Evolutionary conservation across 2,113 vertebrate species (phyloP).

Genomic region (Limnothrissa miodon): DNA sequence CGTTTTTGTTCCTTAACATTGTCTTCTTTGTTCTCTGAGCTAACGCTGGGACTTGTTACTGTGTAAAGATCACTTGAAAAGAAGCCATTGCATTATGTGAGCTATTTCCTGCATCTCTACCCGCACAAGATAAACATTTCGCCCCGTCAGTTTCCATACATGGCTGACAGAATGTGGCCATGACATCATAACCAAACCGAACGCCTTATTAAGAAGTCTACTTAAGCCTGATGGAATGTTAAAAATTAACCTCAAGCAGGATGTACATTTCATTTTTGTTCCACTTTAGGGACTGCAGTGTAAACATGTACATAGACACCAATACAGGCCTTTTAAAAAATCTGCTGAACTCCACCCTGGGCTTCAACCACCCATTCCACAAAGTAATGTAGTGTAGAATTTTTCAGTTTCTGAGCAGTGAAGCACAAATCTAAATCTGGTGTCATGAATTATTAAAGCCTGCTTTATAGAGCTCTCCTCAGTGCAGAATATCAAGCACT

Average conservation of each 20-base stretch:
- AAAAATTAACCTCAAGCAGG: not conserved
- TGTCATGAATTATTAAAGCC: slow-evolving; percentile 75
- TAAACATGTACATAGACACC: not conserved
- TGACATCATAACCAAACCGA: slow-evolving; percentile 10
- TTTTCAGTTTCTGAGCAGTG: slow-evolving; percentile 61
- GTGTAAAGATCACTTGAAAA: not conserved
- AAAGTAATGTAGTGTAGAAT: slow-evolving; percentile 64
- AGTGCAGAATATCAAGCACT: slow-evolving; percentile 63
- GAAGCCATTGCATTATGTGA: not conserved
- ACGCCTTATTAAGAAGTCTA: slow-evolving; percentile 9
- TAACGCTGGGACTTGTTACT: not conserved
- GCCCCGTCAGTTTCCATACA: not conserved
- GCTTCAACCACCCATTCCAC: slow-evolving; percentile 51
- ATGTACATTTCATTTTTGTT: slow-evolving; percentile 9
- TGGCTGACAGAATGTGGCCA: slow-evolving; percentile 5
- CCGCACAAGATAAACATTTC: slow-evolving; percentile 5
- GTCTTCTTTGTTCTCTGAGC: not conserved
- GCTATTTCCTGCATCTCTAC: slow-evolving; percentile 12
- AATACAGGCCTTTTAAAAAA: slow-evolving; percentile 33
- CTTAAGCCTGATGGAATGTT: not conserved
- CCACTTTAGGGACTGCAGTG: not conserved
- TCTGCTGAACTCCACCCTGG: slow-evolving; percentile 52
- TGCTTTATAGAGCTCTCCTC: slow-evolving; percentile 67
- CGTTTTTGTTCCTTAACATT: not conserved
- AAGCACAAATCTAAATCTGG: slow-evolving; percentile 70